Conservation (phyloP, 2,888 invertebrate genomes). For the Dasysyrphus tricinctus region DNA sequence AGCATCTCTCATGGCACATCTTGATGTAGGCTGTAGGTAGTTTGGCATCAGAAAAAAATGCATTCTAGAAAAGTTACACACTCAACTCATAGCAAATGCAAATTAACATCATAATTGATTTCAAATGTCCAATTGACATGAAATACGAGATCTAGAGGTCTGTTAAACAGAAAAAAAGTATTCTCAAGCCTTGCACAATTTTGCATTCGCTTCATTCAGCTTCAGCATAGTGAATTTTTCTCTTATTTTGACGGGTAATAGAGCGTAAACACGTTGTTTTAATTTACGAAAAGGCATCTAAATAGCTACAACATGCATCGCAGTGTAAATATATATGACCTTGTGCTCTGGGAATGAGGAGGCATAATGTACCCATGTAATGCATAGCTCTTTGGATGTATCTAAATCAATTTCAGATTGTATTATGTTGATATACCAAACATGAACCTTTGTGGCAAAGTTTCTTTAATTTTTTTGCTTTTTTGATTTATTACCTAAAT, state of each 20-base stretch:
- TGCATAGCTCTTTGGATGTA: background rate
- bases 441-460: slow-evolving; percentile 59
- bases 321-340: slow-evolving; percentile 30
- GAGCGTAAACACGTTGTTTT: slow-evolving; percentile 45
- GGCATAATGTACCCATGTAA: background rate
- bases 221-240: slow-evolving; percentile 53
- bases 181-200: slow-evolving; percentile 3
- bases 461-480: background rate
- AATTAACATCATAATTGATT: slow-evolving; percentile 67
- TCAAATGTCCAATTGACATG: slow-evolving; percentile 68
- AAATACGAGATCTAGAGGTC: slow-evolving; percentile 36
- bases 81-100: slow-evolving; percentile 52
- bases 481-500: slow-evolving; percentile 43
- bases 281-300: background rate
- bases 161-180: background rate
- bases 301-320: background rate
- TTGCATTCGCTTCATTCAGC: background rate
- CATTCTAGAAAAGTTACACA: background rate
- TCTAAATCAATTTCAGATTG: slow-evolving; percentile 53
- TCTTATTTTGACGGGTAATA: slow-evolving; percentile 51
- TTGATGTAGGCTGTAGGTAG: slow-evolving; percentile 28
- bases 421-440: slow-evolving; percentile 36
- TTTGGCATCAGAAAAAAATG: slow-evolving; percentile 22
- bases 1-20: slow-evolving; percentile 72
- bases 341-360: slow-evolving; percentile 9